Conservation (phyloP, 2,113 vertebrate species). For the Cranoglanis bouderius region DNA sequence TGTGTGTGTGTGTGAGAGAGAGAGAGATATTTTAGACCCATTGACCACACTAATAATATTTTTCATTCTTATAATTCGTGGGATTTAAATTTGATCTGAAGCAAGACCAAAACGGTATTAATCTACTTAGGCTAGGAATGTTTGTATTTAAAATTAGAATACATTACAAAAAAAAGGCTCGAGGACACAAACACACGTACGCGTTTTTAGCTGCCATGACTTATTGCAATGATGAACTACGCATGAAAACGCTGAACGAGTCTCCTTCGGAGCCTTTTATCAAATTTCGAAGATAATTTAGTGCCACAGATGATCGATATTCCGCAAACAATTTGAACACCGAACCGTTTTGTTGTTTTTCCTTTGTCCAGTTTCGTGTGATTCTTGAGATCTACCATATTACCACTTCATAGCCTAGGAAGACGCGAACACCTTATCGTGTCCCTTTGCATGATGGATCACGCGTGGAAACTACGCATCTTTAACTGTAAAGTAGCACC, state of each 20-base stretch:
- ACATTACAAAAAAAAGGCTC: not conserved
- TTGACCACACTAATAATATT: not conserved
- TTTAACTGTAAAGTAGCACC: not conserved
- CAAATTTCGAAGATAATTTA: not conserved
- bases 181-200: no score
- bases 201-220: constrained; percentile 27
- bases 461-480: not conserved
- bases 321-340: not conserved
- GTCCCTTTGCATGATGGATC: not conserved
- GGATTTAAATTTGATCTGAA: constrained; percentile 7
- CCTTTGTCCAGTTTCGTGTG: not conserved
- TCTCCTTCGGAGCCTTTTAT: not conserved
- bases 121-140: not conserved
- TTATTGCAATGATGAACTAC: constrained; percentile 28
- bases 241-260: not conserved
- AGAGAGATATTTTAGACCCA: not conserved
- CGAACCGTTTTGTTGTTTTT: not conserved
- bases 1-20: no score
- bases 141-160: not conserved
- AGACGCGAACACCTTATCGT: not conserved
- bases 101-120: not conserved
- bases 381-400: not conserved
- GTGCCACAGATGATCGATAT: not conserved
- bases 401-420: not conserved
- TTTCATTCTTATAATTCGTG: not conserved